Evolutionary conservation across 2,888 invertebrate genomes (phyloP).

Genomic region (Crossocerus cetratus): DNA sequence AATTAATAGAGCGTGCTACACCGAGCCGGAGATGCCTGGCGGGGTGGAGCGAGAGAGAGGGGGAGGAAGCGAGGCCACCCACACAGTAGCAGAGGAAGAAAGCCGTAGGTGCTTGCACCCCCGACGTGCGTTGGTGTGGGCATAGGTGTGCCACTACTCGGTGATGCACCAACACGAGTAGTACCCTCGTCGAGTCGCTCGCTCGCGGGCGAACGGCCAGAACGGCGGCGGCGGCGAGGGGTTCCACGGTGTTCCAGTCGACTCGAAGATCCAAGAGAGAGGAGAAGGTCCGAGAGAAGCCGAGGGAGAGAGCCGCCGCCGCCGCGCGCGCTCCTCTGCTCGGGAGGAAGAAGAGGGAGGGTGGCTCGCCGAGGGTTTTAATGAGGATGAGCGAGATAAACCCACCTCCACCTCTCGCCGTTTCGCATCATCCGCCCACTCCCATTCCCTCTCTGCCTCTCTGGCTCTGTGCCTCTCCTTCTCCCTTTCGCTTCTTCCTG

Average conservation of each 20-base stretch:
- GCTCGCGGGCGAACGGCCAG: constrained; percentile 19
- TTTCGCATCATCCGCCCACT: constrained; percentile 28
- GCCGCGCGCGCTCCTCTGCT: constrained; percentile 26
- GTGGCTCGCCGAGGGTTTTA: constrained; percentile 66
- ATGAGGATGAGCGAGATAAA: constrained; percentile 75
- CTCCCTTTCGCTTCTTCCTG: constrained; percentile 11
- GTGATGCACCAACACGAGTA: constrained; percentile 40
- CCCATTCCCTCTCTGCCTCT: constrained; percentile 5
- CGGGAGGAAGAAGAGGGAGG: constrained; percentile 50
- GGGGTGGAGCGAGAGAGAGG: constrained; percentile 25
- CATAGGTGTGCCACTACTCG: constrained; percentile 13
- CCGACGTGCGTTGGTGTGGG: no score
- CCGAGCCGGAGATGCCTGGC: constrained; percentile 61
- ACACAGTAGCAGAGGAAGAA: constrained; percentile 14
- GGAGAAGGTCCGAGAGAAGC: constrained; percentile 28
- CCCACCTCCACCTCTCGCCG: constrained; percentile 50
- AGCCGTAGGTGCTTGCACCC: constrained; percentile 9
- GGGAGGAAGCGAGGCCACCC: constrained; percentile 5
- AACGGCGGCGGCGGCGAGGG: no score
- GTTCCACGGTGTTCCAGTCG: constrained; percentile 47
- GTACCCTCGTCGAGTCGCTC: constrained; percentile 4
- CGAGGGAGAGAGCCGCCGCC: constrained; percentile 46
- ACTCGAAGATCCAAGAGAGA: constrained; percentile 51
- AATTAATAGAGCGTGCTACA: constrained; percentile 71
- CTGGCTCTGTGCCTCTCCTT: background rate